A percentile compares a stretch with the other conserved stretches of the same genome.
These are phyloP conservation scores for Chaetodon auriga DNA, from an alignment of 2,113 vertebrate species.

Conservation along the genomic window DNA sequence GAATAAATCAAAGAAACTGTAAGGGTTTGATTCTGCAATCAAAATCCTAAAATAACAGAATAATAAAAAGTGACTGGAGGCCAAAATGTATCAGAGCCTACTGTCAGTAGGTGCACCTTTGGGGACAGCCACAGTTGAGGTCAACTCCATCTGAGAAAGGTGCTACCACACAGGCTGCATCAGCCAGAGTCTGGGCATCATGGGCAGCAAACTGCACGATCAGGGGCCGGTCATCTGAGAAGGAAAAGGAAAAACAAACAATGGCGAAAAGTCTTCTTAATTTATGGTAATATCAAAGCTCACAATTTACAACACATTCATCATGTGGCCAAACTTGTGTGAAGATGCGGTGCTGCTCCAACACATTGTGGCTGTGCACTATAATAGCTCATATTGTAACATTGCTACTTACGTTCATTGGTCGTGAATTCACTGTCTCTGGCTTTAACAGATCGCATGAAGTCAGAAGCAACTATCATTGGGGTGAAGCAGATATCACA, in stretches of 20 bases:
- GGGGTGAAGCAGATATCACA: constrained; percentile 98
- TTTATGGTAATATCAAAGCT: not conserved
- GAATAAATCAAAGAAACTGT: not conserved
- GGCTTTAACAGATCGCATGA: constrained; percentile 94
- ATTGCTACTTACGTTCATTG: constrained; percentile 85
- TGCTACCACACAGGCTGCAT: constrained; percentile 89
- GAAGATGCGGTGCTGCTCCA: not conserved
- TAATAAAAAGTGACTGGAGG: not conserved
- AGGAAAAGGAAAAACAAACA: constrained; percentile 44
- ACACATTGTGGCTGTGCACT: too few species aligned
- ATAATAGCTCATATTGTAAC: not conserved
- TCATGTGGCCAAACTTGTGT: not conserved
- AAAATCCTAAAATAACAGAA: not conserved
- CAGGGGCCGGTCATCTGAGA: constrained; percentile 91
- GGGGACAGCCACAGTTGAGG: constrained; percentile 98
- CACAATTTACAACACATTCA: not conserved
- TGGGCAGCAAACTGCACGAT: constrained; percentile 97
- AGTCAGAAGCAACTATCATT: constrained; percentile 97
- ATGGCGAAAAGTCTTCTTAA: not conserved
- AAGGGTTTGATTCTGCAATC: not conserved
- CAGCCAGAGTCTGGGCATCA: constrained; percentile 91
- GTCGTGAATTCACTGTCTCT: constrained; percentile 99
- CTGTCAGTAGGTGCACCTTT: constrained; percentile 83
- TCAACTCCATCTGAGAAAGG: constrained; percentile 96
- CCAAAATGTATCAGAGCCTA: not conserved